Evolutionary conservation across 2,113 vertebrate species (phyloP), one percentile per base, ranked within the genome.

Genomic region (Nettapus auritus): DNA sequence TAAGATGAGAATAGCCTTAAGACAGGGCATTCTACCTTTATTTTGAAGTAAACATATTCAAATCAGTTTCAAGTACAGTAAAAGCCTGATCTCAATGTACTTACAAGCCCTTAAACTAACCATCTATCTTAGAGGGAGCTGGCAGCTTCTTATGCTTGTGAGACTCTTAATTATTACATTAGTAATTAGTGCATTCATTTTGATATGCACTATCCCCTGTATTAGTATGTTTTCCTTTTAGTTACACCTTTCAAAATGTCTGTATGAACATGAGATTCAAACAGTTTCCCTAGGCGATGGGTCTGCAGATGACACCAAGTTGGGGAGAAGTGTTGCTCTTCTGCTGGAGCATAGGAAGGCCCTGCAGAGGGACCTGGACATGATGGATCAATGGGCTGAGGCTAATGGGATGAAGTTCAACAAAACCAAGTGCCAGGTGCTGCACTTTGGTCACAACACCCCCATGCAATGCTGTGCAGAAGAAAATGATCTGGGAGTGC

Each of bases 181-280:
- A n/a, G n/a, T n/a, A n/a, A n/a, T n/a, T n/a, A n/a, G n/a, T 5
- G 5, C 26, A 73, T 91, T 84, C 50, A 69, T 92, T 89, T 73
- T 85, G 33, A 73, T 67, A 89, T 73, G 80, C 82, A 63, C 60
- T 88, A 77, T 71, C 25, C 38, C 46, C 38, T 81, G 29, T 40
- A 83, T 60, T 9, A 91, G 60, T 68, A 90, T 38, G 86, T 88
- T 90, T 93, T 97, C 38, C 18, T 84, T 90, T 78, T 60, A 82
- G 96, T 96, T 95, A 86, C 38, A 93, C 53, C 59, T 94, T 94
- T 96, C 82, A 88, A 42, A 93, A 90, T 70, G 6, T 80, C 70
- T 84, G 7, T 59, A 74, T 75, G 79, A 91, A 83, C 90, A 84
- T 31, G 38, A 15, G 23, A 88, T 91, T 91, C 53, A 75, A 80